Percentiles rank a stretch among this genome's conserved stretches.
phyloP scores from a whole-genome alignment of 2,888 invertebrate species.

The Epinotia demarniana region DNA sequence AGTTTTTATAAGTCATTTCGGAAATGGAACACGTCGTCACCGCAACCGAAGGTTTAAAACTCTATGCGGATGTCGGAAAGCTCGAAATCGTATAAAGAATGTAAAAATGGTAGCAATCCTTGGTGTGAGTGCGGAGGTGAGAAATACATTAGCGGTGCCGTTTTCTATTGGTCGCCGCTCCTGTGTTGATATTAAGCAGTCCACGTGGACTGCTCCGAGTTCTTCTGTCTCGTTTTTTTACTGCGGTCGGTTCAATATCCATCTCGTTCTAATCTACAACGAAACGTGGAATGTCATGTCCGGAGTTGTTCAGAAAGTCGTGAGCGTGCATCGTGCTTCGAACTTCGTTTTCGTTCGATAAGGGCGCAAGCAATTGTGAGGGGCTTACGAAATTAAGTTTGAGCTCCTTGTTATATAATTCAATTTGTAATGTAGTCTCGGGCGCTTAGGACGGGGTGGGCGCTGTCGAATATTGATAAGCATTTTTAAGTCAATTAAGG shows the following conservation, averaged over 20 bases:
- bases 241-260: slow-evolving; percentile 76
- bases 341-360: slow-evolving; percentile 65
- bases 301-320: slow-evolving; percentile 85
- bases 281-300: slow-evolving; percentile 85
- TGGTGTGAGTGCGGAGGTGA: slow-evolving; percentile 85
- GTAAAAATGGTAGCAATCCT: slow-evolving; percentile 72
- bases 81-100: slow-evolving; percentile 71
- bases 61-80: slow-evolving; percentile 63
- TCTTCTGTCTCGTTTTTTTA: slow-evolving; percentile 83
- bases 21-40: slow-evolving; percentile 66
- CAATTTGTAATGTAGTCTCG: slow-evolving; percentile 51
- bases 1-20: slow-evolving; percentile 72
- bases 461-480: slow-evolving; percentile 76
- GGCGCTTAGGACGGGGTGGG: slow-evolving; percentile 56
- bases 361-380: slow-evolving; percentile 62
- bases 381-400: slow-evolving; percentile 47
- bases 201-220: slow-evolving; percentile 82
- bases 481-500: slow-evolving; percentile 85
- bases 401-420: slow-evolving; percentile 52
- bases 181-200: slow-evolving; percentile 84
- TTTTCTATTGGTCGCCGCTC: slow-evolving; percentile 84
- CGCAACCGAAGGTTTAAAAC: slow-evolving; percentile 67
- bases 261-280: slow-evolving; percentile 84
- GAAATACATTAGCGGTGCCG: slow-evolving; percentile 85
- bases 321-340: slow-evolving; percentile 85